Evolutionary conservation across 2,113 vertebrate genomes (phyloP).

Genomic region (Stictonetta naevosa): DNA sequence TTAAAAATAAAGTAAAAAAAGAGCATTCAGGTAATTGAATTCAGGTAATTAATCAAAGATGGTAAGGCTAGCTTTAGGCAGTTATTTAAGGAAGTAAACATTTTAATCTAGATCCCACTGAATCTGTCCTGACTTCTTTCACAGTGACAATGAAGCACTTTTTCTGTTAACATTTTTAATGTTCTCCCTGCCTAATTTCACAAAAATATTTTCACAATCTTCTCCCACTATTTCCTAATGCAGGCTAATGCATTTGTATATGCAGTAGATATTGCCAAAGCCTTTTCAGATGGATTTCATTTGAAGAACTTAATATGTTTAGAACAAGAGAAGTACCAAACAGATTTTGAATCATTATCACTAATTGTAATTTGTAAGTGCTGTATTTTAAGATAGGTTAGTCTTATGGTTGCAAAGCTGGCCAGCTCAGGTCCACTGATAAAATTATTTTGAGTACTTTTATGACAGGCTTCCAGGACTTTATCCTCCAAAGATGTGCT

Average conservation of each 20-base stretch:
- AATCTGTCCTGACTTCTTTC: background rate
- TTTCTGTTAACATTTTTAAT: background rate
- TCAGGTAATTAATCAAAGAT: background rate
- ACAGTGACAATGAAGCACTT: background rate
- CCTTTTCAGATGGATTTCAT: background rate
- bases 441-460: background rate
- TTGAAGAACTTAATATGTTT: background rate
- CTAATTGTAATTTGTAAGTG: background rate
- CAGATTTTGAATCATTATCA: background rate
- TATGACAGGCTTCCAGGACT: background rate
- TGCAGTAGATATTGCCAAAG: background rate
- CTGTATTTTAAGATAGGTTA: background rate
- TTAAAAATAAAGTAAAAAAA: background rate
- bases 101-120: background rate
- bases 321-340: background rate
- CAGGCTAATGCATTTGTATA: background rate
- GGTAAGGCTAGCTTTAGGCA: background rate
- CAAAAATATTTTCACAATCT: background rate
- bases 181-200: background rate
- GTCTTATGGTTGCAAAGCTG: background rate
- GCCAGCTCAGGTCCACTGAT: background rate
- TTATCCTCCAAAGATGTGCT: background rate
- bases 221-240: background rate
- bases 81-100: background rate
- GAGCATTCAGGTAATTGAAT: background rate